A percentile compares a stretch with the other conserved stretches of the same genome.
These are phyloP conservation scores for Eustalomyia histrio DNA, from an alignment of 2,888 invertebrate species.

Conservation along the genomic window DNA sequence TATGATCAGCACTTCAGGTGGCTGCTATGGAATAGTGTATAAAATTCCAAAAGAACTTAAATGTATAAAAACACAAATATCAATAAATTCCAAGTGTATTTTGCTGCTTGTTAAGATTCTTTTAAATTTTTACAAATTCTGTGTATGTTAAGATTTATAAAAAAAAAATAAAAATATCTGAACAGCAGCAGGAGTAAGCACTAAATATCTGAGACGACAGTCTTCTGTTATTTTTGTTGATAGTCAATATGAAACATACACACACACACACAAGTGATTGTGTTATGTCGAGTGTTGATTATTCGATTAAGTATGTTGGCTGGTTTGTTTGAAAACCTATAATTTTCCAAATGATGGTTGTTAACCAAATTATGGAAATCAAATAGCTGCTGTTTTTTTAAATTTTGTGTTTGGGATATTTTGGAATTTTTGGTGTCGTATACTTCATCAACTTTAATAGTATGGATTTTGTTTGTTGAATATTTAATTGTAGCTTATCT, in stretches of 20 bases:
- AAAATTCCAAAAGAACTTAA: constrained; percentile 3
- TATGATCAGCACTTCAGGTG: constrained; percentile 38
- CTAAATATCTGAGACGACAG: constrained; percentile 27
- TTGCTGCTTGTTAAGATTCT: constrained; percentile 5
- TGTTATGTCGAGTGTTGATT: constrained; percentile 41
- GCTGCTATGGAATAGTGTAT: constrained; percentile 11
- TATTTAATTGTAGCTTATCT: constrained; percentile 63
- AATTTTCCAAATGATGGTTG: constrained; percentile 46
- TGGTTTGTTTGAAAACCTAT: constrained; percentile 27
- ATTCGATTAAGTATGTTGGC: constrained; percentile 46
- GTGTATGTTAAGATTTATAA: too few relatives aligned
- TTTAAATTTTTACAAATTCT: not conserved
- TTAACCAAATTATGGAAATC: constrained; percentile 59
- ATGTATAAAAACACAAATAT: not conserved
- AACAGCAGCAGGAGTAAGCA: constrained; percentile 5
- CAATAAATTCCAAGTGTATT: constrained; percentile 4
- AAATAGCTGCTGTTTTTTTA: constrained; percentile 48
- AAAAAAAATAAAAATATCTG: not conserved
- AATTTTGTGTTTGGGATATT: constrained; percentile 3
- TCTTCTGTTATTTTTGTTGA: not conserved
- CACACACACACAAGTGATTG: constrained; percentile 16
- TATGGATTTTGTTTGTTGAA: constrained; percentile 26
- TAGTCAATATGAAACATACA: too few relatives aligned
- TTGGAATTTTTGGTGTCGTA: constrained; percentile 17
- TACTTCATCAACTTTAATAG: constrained; percentile 41